A percentile compares a stretch with the other conserved stretches of the same genome.
Conservation (phyloP, 2,113 vertebrate species). For the Heteronetta atricapilla region DNA sequence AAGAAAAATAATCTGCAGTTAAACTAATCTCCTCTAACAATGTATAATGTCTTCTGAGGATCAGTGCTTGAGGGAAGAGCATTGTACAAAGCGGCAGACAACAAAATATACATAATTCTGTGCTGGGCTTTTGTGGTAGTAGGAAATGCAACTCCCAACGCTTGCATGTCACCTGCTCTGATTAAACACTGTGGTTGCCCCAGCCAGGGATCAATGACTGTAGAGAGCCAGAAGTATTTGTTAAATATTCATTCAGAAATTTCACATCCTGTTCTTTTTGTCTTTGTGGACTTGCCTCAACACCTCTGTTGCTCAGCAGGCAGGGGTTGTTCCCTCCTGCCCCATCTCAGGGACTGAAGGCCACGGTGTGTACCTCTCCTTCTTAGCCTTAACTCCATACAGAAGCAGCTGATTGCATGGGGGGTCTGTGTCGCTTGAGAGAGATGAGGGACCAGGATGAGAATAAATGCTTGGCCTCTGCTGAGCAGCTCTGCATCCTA, state of each 20-base stretch:
- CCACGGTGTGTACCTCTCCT: neutral
- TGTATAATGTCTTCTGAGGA: neutral
- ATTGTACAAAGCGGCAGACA: neutral
- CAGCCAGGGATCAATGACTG: neutral
- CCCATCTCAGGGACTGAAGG: neutral
- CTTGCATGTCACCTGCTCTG: neutral
- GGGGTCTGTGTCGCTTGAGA: neutral
- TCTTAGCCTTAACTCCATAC: neutral
- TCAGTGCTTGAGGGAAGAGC: neutral
- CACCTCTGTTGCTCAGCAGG: neutral
- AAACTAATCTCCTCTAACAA: constrained; percentile 37
- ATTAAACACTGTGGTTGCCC: constrained; percentile 41
- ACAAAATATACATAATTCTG: neutral
- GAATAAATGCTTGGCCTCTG: neutral
- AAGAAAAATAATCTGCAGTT: neutral
- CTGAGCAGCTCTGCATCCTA: neutral
- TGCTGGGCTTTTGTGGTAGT: constrained; percentile 17
- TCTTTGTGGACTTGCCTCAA: neutral
- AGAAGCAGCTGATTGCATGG: neutral
- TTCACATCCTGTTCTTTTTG: constrained; percentile 12
- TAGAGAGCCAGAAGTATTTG: neutral
- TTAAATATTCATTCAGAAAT: neutral
- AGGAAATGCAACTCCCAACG: neutral
- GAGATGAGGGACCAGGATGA: neutral
- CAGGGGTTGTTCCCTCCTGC: neutral